A percentile compares a stretch with the other conserved stretches of the same genome.
These are phyloP conservation scores for Miltochrista miniata DNA, from an alignment of 2,888 invertebrate species.

Conservation along the genomic window DNA sequence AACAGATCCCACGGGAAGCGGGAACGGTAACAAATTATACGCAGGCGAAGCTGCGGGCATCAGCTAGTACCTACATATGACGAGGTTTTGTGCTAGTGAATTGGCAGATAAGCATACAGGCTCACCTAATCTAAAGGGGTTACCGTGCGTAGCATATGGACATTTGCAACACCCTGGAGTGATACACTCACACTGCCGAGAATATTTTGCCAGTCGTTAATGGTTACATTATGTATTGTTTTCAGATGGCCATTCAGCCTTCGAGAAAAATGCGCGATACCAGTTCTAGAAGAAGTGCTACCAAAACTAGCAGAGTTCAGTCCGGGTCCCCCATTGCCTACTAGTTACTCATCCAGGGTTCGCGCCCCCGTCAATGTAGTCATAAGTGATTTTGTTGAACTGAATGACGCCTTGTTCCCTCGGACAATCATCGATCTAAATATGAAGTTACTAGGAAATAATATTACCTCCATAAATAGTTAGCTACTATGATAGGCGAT, in stretches of 20 bases:
- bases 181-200: no score
- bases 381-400: conserved; percentile 90
- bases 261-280: conserved; percentile 76
- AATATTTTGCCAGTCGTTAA: no score
- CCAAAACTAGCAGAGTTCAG: conserved; percentile 70
- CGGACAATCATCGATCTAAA: conserved; percentile 87
- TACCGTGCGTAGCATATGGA: no score
- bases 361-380: conserved; percentile 86
- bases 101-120: no score
- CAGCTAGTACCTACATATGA: no score
- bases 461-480: conserved; percentile 21
- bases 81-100: no score
- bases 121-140: no score
- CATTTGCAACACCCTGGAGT: no score
- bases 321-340: conserved; percentile 72
- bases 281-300: conserved; percentile 74
- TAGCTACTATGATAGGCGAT: neutral
- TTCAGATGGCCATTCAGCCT: conserved; percentile 78
- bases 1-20: no score
- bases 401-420: conserved; percentile 85
- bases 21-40: no score
- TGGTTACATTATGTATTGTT: no score
- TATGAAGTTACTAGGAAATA: conserved; percentile 68
- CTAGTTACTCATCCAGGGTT: neutral
- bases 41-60: no score